phyloP scores from a whole-genome alignment of 2,888 invertebrate genomes.

The Prenolepis imparis region DNA sequence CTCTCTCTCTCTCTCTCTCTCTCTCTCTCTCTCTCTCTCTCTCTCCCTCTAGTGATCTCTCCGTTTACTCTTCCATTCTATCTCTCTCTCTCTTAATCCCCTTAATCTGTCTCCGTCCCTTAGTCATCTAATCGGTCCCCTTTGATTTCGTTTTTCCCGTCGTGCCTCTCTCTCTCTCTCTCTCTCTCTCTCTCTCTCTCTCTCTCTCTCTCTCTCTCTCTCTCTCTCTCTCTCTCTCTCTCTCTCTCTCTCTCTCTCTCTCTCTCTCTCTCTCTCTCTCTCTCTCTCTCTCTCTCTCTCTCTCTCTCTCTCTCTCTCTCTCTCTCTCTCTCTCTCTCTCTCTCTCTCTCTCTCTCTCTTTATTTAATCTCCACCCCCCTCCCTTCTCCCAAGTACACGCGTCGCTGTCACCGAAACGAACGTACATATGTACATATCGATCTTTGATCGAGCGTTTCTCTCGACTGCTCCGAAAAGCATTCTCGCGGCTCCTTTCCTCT shows the following conservation, averaged over 20 bases:
- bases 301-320: constrained; percentile 35
- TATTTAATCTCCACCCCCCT: too few relatives aligned
- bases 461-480: constrained; percentile 12
- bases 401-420: constrained; percentile 45
- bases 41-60: not conserved
- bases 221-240: too few relatives aligned
- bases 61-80: not conserved
- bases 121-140: not conserved
- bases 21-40: not conserved
- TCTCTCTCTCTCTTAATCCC: constrained; percentile 1
- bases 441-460: constrained; percentile 52
- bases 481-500: constrained; percentile 9
- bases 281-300: constrained; percentile 39
- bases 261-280: constrained; percentile 31
- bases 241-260: too few relatives aligned
- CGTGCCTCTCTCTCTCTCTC: constrained; percentile 33
- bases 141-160: not conserved
- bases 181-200: not conserved
- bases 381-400: constrained; percentile 10
- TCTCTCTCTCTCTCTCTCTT: constrained; percentile 23
- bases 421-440: constrained; percentile 10
- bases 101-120: constrained; percentile 7
- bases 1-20: constrained; percentile 7
- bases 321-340: constrained; percentile 38
- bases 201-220: not conserved